Conservation (phyloP, 2,888 invertebrate species). For the Catocala sponsa region DNA sequence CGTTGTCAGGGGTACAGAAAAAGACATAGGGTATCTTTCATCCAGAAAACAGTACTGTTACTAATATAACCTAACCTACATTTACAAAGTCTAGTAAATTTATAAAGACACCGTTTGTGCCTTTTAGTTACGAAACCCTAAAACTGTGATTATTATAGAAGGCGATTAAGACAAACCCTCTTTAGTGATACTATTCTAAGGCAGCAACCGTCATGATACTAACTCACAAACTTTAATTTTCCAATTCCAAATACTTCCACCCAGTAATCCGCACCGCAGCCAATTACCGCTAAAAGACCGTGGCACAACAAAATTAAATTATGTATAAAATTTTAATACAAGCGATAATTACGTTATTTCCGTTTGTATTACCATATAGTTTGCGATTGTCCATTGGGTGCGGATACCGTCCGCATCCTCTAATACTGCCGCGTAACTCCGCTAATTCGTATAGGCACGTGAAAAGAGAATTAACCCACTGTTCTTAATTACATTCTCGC, state of each 20-base stretch:
- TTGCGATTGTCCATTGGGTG: slow-evolving; percentile 60
- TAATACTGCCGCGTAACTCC: slow-evolving; percentile 70
- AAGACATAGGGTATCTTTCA: too few relatives aligned
- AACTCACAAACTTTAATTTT: background rate
- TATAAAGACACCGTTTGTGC: too few relatives aligned
- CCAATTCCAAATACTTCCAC: background rate
- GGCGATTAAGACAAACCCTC: too few relatives aligned
- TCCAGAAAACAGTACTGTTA: too few relatives aligned
- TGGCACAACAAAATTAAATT: slow-evolving; percentile 10
- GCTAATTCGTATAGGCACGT: slow-evolving; percentile 83
- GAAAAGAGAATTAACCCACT: slow-evolving; percentile 84
- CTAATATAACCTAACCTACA: too few relatives aligned
- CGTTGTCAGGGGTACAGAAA: too few relatives aligned
- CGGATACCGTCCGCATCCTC: slow-evolving; percentile 55
- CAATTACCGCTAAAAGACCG: background rate
- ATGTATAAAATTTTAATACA: slow-evolving; percentile 29
- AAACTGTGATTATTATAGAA: too few relatives aligned
- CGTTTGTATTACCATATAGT: slow-evolving; percentile 44
- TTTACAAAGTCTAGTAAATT: too few relatives aligned
- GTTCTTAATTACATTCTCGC: slow-evolving; percentile 86
- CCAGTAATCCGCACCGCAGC: background rate
- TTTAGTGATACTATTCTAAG: background rate
- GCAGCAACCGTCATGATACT: background rate
- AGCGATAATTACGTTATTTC: slow-evolving; percentile 17
- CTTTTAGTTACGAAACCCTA: too few relatives aligned